Conservation (phyloP, 2,113 vertebrate genomes). For the Cairina moschata region DNA sequence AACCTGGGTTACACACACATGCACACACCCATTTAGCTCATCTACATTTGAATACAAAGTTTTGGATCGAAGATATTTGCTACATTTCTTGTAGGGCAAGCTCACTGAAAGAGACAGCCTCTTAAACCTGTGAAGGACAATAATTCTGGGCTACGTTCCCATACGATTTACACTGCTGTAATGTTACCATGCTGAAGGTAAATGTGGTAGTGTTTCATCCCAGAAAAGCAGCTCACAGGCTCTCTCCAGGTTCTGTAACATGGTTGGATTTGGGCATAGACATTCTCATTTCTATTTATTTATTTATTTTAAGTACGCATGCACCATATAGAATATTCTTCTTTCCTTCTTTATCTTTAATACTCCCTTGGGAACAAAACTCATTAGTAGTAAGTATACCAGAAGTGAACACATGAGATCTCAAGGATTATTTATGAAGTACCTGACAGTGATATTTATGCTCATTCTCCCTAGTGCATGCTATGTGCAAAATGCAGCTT, state of each 20-base stretch:
- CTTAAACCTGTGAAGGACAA: neutral
- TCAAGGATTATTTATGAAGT: neutral
- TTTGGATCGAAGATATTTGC: neutral
- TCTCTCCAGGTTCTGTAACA: neutral
- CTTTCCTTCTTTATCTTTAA: neutral
- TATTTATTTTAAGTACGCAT: neutral
- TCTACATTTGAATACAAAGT: neutral
- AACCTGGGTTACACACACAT: neutral
- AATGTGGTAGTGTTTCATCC: neutral
- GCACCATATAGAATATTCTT: neutral
- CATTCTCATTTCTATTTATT: neutral
- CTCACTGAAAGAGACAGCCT: neutral
- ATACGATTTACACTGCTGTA: neutral
- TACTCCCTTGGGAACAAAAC: neutral
- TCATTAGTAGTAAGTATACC: neutral
- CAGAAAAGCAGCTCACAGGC: neutral
- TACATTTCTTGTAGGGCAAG: neutral
- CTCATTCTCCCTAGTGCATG: neutral
- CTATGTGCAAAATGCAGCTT: neutral
- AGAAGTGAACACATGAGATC: neutral
- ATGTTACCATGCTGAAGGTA: neutral
- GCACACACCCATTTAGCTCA: neutral
- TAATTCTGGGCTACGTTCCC: neutral
- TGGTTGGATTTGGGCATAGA: neutral
- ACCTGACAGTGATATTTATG: neutral